Conservation (phyloP, 2,113 vertebrate species). For the Lutjanus erythropterus region DNA sequence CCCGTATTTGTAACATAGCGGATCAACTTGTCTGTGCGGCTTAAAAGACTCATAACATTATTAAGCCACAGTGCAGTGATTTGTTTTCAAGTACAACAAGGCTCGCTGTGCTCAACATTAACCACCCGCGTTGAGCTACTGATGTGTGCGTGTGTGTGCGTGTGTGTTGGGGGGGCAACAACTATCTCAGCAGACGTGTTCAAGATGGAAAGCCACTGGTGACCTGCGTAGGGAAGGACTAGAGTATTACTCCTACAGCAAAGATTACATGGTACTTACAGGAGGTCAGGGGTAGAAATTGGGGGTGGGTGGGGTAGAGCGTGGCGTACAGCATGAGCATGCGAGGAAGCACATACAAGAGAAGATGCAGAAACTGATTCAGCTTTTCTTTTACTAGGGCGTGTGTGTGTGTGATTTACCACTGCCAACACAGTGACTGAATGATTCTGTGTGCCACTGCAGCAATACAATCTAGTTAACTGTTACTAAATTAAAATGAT, state of each 20-base stretch:
- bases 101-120: constrained; percentile 59
- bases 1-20: constrained; percentile 71
- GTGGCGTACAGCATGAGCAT: constrained; percentile 5
- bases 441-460: background rate
- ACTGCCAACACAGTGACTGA: background rate
- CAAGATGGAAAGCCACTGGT: constrained; percentile 73
- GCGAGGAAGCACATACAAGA: constrained; percentile 12
- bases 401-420: background rate
- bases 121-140: constrained; percentile 38
- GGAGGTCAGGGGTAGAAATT: constrained; percentile 44
- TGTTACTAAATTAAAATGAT: background rate
- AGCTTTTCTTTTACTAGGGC: constrained; percentile 36
- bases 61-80: constrained; percentile 72
- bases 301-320: constrained; percentile 1
- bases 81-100: constrained; percentile 78
- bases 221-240: constrained; percentile 65
- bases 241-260: constrained; percentile 68
- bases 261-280: constrained; percentile 80
- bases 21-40: constrained; percentile 79
- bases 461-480: background rate
- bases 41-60: constrained; percentile 80
- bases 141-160: constrained; percentile 3
- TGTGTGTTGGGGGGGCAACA: constrained; percentile 10
- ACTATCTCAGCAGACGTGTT: constrained; percentile 67
- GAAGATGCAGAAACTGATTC: constrained; percentile 34